These are phyloP conservation scores for Sinocyclocheilus anshuiensis DNA, from an alignment of 2,113 vertebrate genomes.

Conservation along the genomic window DNA sequence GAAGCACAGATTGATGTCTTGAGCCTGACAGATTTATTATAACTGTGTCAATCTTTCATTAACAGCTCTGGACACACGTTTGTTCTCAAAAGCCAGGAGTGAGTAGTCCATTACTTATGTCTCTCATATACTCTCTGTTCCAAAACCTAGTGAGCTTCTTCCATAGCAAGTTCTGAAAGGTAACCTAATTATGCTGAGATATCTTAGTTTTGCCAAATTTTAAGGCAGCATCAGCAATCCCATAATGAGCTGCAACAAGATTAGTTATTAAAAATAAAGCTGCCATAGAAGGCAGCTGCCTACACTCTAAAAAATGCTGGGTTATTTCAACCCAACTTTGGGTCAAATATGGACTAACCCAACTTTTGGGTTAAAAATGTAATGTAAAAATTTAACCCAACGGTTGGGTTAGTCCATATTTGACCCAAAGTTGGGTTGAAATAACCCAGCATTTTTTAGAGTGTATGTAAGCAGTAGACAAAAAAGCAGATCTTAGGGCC, in stretches of 20 bases:
- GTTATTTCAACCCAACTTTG: no score
- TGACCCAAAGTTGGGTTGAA: no score
- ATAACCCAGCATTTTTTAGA: no score
- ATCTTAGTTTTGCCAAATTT: no score
- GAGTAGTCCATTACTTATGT: constrained; percentile 51
- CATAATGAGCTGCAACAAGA: neutral
- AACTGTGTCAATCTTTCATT: constrained; percentile 30
- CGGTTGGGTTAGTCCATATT: no score
- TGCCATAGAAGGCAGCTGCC: no score
- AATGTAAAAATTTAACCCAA: no score
- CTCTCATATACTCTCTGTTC: neutral
- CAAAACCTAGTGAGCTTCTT: constrained; percentile 4
- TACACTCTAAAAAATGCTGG: no score
- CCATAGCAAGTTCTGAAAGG: neutral
- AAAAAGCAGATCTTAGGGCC: neutral
- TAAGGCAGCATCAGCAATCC: neutral
- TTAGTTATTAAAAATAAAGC: no score
- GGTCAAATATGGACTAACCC: no score
- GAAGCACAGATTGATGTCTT: neutral
- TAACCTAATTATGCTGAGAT: neutral
- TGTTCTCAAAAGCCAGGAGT: constrained; percentile 56
- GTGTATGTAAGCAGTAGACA: neutral
- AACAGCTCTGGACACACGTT: constrained; percentile 65
- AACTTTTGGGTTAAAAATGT: no score
- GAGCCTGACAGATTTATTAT: neutral